Evolutionary conservation across 2,113 vertebrate genomes (phyloP).

Genomic region (Echinops telfairi): DNA sequence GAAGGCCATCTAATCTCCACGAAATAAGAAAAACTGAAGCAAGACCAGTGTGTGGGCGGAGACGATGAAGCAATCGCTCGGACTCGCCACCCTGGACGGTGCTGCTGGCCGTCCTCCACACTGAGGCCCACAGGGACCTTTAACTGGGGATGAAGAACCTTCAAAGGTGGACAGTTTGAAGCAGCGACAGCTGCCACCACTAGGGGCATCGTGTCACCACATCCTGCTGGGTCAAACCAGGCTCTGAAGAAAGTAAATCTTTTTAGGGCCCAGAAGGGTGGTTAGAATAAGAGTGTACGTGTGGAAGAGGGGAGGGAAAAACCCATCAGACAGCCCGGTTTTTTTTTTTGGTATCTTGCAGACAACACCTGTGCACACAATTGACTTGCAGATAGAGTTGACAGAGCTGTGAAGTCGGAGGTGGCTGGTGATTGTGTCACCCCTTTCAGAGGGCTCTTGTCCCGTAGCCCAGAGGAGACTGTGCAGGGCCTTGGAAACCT

Average conservation of each 20-base stretch:
- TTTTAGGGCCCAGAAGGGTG: background rate
- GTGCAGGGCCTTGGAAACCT: background rate
- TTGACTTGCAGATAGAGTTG: background rate
- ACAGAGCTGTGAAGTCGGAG: background rate
- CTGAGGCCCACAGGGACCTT: too few relatives aligned
- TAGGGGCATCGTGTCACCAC: slow-evolving; percentile 27
- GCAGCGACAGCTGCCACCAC: background rate
- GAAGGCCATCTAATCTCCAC: background rate
- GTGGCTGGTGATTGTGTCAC: background rate
- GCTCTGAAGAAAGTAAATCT: background rate
- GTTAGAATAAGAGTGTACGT: background rate
- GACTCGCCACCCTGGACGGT: rapidly evolving
- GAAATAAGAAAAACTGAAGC: background rate
- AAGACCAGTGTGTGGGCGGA: background rate
- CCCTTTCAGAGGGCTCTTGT: background rate
- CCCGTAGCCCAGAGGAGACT: background rate
- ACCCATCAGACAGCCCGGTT: background rate
- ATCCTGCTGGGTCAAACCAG: background rate
- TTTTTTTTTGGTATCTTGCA: background rate
- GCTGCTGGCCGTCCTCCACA: rapidly evolving
- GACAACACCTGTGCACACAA: background rate
- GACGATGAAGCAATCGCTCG: rapidly evolving
- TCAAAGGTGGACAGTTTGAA: background rate
- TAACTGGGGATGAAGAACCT: background rate
- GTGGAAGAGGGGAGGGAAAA: background rate